Base-by-base conservation (phyloP, 1,140 invertebrate species). In the Pseudoatta argentina region DNA sequence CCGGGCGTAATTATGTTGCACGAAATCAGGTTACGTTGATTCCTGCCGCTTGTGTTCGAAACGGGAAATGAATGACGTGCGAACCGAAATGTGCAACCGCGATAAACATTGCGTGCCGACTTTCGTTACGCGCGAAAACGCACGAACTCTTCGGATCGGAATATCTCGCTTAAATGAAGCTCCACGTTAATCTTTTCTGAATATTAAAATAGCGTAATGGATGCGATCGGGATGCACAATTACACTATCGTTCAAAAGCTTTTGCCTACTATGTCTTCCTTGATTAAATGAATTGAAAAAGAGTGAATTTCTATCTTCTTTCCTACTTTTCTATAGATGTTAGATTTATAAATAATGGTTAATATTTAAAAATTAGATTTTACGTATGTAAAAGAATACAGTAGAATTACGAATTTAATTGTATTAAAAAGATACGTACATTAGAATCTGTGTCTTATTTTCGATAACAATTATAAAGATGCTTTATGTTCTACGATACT, bases 1-100 rank as follows among this genome's bases (percentile, higher is more conserved):
- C 39, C 39, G 66, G 39, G 66, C 66, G 79, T 69, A 53, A 64
- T 77, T 61, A 69, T 57, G 67, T 72, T 82, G 78, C 67, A 30
- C 18, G 79, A 72, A 82, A 82, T 82, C 64, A 55, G 24, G 51
- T 82, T 82, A 82, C 67, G 67, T 82, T 72, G 66, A 72, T 82
- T 72, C 34, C 34, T 82, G 67, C 53, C 34, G 67, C 53, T 57
- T 61, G 34, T 39, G 53, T 61, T 82, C 66, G 55, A 82, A 82
- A 73, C 55, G 67, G 67, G 34, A 82, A 82, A 73, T 82, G 55
- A 82, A 61, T 72, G 66, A 82, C 24, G 67, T 59, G 79, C 79
- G 66, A 82, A 81, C 66, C 64, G 66, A 81, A 81, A 81, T 81
- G 66, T 71, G 66, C 78, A 72, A 71, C 53, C 53, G 18, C 78